A percentile compares a stretch with the other conserved stretches of the same genome.
These are phyloP conservation scores for Nothoprocta pentlandii DNA, from an alignment of 2,113 vertebrate genomes.

Conservation along the genomic window DNA sequence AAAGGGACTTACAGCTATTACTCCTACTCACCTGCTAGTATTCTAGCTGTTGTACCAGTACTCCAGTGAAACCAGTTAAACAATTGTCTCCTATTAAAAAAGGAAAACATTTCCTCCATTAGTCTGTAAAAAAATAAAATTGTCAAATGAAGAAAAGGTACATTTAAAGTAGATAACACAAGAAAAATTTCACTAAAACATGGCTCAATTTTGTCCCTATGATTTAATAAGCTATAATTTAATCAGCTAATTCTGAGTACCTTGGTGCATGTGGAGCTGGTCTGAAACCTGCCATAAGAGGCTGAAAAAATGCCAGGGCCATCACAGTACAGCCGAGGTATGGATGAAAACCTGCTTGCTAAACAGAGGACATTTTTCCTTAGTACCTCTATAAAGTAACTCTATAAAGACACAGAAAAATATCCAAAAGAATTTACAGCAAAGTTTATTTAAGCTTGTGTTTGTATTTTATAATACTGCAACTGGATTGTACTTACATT, in stretches of 20 bases:
- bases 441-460: not conserved
- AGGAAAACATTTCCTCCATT: not conserved
- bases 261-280: constrained; percentile 81
- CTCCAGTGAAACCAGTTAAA: constrained; percentile 89
- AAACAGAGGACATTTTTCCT: constrained; percentile 24
- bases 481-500: not conserved
- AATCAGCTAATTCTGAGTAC: constrained; percentile 61
- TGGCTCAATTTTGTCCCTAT: not conserved
- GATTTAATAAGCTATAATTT: not conserved
- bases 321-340: constrained; percentile 85
- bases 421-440: not conserved
- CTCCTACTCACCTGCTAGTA: constrained; percentile 84
- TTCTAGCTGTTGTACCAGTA: constrained; percentile 82
- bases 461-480: not conserved
- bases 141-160: not conserved
- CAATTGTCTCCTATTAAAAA: constrained; percentile 80
- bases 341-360: constrained; percentile 88
- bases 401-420: not conserved
- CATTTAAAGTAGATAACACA: not conserved
- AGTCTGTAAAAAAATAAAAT: not conserved
- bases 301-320: constrained; percentile 82
- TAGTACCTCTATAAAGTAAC: not conserved
- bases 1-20: not conserved
- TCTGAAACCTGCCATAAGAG: constrained; percentile 83
- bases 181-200: not conserved